Percentiles rank a stretch among this genome's conserved stretches.
These are phyloP conservation scores for Ciconia maguari DNA, from an alignment of 2,113 vertebrate species.

Conservation along the genomic window DNA sequence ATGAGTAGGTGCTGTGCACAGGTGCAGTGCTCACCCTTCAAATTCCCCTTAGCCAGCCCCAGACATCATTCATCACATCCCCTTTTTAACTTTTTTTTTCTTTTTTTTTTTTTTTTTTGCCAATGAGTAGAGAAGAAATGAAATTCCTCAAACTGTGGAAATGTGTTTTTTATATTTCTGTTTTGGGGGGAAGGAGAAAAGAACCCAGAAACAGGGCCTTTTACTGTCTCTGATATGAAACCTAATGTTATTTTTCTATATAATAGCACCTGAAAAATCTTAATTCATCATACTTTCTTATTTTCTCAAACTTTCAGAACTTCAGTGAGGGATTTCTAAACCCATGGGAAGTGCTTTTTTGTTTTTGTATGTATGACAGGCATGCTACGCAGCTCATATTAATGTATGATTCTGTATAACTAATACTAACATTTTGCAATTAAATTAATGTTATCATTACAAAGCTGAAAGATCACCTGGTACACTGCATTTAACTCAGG, in stretches of 20 bases:
- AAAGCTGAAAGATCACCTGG: background rate
- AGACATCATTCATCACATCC: background rate
- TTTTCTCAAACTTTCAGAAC: background rate
- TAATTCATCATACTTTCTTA: background rate
- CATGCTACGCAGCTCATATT: background rate
- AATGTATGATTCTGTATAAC: background rate
- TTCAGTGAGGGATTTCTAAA: background rate
- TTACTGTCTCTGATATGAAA: background rate
- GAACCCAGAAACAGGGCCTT: background rate
- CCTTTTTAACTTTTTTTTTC: background rate
- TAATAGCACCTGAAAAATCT: background rate
- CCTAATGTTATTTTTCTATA: background rate
- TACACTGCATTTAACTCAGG: background rate
- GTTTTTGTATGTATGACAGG: background rate
- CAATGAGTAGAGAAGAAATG: background rate
- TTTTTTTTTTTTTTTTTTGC: background rate
- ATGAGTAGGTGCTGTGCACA: background rate
- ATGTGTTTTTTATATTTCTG: accelerated
- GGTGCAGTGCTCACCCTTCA: background rate
- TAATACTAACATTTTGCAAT: background rate
- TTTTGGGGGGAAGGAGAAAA: background rate
- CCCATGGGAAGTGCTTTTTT: background rate
- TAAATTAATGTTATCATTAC: background rate
- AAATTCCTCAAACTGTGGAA: background rate
- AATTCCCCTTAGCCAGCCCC: background rate